Base-by-base conservation (phyloP, 2,797 vertebrate species). In the Arctocebus calabarensis region DNA sequence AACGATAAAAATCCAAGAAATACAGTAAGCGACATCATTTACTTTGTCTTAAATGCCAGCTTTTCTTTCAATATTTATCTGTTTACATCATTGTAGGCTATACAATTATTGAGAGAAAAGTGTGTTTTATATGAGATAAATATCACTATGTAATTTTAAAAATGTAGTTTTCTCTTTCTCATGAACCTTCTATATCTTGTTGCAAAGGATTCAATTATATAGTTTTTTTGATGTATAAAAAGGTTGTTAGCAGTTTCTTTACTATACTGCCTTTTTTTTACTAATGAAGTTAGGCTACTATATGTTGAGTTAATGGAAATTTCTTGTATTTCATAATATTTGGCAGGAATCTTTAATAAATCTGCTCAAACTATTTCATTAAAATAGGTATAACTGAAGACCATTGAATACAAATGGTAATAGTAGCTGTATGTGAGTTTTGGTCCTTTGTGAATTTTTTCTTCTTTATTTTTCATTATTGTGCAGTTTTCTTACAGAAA, bases 1-100 rank as follows among this genome's bases (percentile, higher is more conserved):
- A 82, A 25, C 62, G n/a, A 92, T 81, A 88, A 95, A 94, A 88
- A 86, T 55, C 25, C 13, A 70, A 96, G 79, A 78, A 85, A 70
- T 48, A 88, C 16, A 52, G 29, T 73, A 59, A 59, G 61, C 94
- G 34, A 2, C 10, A 48, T 82, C 22, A 55, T 70, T 90, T 79
- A 43, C 22, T 91, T 95, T 29, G 13, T 75, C 48, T 82, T 48
- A 91, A 88, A 55, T 43, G 27, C 1, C 75, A 68, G 0, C 6
- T 57, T 86, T 89, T 75, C 32, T 77, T n/a, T 23, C 22, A 22
- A n/a, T 62, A 45, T 90, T 79, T 79, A 84, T 77, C 57, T 95
- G 29, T 73, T 90, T 97, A 40, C 19, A 78, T 78, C 52, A 73
- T 43, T 75, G 34, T n/a, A 74, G 73, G 10, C 32, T 93, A 78